These are phyloP conservation scores for Barnardius zonarius DNA, from an alignment of 2,113 vertebrate genomes.

Conservation along the genomic window DNA sequence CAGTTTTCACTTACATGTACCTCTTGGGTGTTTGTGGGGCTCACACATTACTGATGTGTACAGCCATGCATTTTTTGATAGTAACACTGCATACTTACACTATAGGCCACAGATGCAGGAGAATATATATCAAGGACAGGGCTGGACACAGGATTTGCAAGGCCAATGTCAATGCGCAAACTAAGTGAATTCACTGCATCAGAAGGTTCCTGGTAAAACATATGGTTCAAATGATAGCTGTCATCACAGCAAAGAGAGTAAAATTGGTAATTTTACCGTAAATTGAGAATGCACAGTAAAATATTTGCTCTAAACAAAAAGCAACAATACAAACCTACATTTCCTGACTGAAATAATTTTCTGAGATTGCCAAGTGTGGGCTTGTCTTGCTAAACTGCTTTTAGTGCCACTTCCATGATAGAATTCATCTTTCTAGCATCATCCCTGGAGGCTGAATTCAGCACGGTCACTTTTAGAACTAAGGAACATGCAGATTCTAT, in stretches of 20 bases:
- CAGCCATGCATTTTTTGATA: background rate
- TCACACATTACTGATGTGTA: background rate
- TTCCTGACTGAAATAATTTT: background rate
- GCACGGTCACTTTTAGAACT: background rate
- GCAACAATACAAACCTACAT: background rate
- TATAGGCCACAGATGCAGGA: constrained; percentile 78
- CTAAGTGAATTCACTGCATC: constrained; percentile 84
- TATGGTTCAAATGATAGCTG: background rate
- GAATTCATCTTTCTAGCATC: background rate
- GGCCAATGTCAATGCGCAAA: constrained; percentile 81
- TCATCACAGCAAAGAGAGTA: background rate
- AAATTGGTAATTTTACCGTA: background rate
- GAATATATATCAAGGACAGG: constrained; percentile 84
- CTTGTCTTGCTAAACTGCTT: background rate
- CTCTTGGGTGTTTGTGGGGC: background rate
- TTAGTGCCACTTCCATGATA: background rate
- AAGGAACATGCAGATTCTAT: background rate
- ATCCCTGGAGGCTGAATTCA: background rate
- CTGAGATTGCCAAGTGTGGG: background rate
- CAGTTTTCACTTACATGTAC: background rate
- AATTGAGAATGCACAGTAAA: background rate
- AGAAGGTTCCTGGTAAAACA: constrained; percentile 78
- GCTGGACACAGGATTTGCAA: constrained; percentile 75
- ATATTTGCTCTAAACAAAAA: background rate
- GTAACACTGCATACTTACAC: constrained; percentile 75